Evolutionary conservation across 2,888 invertebrate species (phyloP), one percentile per base, ranked within the genome.

Genomic region (Lithosia quadra): DNA sequence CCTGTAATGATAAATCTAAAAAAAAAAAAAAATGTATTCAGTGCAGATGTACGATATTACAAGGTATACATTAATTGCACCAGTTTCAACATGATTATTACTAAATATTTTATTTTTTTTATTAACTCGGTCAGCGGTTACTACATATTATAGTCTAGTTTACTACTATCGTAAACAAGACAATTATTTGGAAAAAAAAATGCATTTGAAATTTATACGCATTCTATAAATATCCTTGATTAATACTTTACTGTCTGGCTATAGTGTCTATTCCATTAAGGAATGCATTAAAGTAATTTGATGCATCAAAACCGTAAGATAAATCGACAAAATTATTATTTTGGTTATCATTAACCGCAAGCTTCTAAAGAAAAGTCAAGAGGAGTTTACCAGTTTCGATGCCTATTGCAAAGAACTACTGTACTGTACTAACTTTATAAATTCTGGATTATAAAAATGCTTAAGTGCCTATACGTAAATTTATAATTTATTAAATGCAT

Each of bases 1-100:
- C 49, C 9, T 49, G 49, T 7, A 49, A 49, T n/a, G 49, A n/a
- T 49, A 49, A n/a, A 18, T 11, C 18, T 28, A 28, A 28, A 43
- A n/a, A 49, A 28, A 28, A 43, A n/a, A 49, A 49, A 49, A n/a
- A n/a, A 49, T 49, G 49, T 18, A 60, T 36, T 60, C 21, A 61
- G 36, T 18, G 22, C 36, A 61, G 61, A 61, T 49, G 49, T 49
- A 49, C n/a, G 49, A 49, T 49, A 49, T 28, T 49, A 49, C 56
- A 24, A 56, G 56, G n/a, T 49, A 18, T n/a, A 49, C 49, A 49
- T 49, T 49, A 49, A 49, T 49, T 49, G 49, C 49, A 49, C 49
- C 49, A 49, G 49, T 49, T 49, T n/a, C 18, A 4, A 49, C 8
- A n/a, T n/a, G 49, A 49, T 49, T 49, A n/a, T n/a, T 49, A n/a